A percentile compares a stretch with the other conserved stretches of the same genome.
Evolutionary conservation across 2,797 vertebrate species (phyloP).

Genomic region (Mycteria americana): DNA sequence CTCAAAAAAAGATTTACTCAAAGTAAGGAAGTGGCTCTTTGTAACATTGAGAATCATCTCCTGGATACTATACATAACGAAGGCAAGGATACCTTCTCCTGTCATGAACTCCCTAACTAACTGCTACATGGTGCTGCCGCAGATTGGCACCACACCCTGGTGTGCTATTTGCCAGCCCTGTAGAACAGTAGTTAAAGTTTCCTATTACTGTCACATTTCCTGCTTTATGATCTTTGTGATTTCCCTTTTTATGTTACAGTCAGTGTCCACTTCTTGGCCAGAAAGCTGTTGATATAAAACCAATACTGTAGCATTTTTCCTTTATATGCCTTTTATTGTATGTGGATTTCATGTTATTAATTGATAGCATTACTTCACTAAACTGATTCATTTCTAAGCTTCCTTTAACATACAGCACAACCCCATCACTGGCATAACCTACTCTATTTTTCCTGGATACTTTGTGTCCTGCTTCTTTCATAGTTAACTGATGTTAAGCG

Average conservation of each 20-base stretch:
- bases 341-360: background rate
- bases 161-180: background rate
- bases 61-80: background rate
- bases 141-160: background rate
- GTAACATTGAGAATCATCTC: background rate
- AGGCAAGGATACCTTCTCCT: background rate
- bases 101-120: background rate
- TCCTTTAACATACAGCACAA: background rate
- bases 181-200: background rate
- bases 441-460: background rate
- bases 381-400: background rate
- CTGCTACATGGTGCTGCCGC: background rate
- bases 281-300: background rate
- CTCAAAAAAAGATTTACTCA: background rate
- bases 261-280: background rate
- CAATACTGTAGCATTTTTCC: background rate
- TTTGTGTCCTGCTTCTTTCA: background rate
- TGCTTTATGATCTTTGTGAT: background rate
- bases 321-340: background rate
- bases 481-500: background rate
- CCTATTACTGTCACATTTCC: background rate
- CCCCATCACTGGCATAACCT: background rate
- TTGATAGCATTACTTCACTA: background rate
- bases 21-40: background rate
- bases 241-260: background rate